Evolutionary conservation across 2,113 vertebrate species (phyloP).

Genomic region (Natator depressus): DNA sequence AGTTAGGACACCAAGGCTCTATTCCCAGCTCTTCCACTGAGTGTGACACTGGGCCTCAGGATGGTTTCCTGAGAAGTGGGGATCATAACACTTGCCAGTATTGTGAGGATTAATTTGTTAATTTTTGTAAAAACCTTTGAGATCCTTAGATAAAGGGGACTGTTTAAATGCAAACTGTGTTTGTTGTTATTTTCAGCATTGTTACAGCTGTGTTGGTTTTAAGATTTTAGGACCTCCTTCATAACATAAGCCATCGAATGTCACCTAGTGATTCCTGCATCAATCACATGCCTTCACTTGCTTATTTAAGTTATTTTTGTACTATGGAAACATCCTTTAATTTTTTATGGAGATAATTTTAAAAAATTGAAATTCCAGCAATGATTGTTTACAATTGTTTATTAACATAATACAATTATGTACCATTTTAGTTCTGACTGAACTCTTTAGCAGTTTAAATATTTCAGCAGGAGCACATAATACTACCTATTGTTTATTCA

Average conservation of each 20-base stretch:
- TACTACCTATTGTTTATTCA: background rate
- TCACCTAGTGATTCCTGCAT: too few relatives aligned
- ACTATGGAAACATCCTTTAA: background rate
- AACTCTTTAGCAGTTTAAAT: background rate
- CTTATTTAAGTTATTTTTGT: background rate
- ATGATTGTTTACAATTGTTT: background rate
- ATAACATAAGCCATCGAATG: too few relatives aligned
- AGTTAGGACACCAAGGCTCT: background rate
- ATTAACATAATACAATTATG: background rate
- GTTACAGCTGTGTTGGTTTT: background rate
- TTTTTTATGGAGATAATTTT: background rate
- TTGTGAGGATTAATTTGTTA: background rate
- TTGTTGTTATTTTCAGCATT: background rate
- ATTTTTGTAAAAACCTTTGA: background rate
- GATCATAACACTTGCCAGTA: background rate
- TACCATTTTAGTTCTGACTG: background rate
- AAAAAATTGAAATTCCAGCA: background rate
- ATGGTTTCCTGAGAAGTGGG: background rate
- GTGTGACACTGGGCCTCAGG: background rate
- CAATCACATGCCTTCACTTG: background rate
- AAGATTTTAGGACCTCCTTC: background rate
- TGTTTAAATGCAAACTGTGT: background rate
- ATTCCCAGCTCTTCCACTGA: background rate
- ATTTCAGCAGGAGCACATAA: background rate
- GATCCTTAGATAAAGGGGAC: background rate